Conservation (phyloP, 2,797 vertebrate species). For the Limnodromus scolopaceus region DNA sequence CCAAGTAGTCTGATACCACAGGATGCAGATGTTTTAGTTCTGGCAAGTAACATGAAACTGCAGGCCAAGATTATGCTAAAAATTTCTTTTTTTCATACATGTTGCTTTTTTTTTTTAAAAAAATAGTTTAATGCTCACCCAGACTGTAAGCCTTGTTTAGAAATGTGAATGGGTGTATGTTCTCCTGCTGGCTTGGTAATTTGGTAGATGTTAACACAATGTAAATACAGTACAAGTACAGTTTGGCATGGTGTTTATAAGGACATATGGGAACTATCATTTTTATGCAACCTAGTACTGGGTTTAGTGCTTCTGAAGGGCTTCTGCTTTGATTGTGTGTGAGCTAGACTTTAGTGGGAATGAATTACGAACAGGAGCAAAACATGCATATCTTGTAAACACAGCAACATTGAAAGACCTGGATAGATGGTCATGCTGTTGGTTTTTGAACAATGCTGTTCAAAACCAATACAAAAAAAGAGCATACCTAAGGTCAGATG, state of each 20-base stretch:
- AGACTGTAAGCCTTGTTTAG: slow-evolving; percentile 30
- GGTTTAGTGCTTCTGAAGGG: slow-evolving; percentile 49
- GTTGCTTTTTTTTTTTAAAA: neutral
- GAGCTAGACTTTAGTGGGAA: slow-evolving; percentile 40
- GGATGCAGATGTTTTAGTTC: slow-evolving; percentile 69
- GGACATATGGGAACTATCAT: slow-evolving; percentile 51
- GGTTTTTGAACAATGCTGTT: neutral
- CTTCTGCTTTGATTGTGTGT: slow-evolving; percentile 56
- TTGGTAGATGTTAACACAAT: slow-evolving; percentile 61
- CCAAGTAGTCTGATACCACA: slow-evolving; percentile 36
- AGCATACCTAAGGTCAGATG: slow-evolving; percentile 31
- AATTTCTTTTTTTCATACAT: neutral
- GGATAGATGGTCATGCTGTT: neutral
- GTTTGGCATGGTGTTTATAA: slow-evolving; percentile 49
- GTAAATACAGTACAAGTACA: slow-evolving; percentile 64
- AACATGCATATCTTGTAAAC: slow-evolving; percentile 56
- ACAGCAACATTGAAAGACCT: slow-evolving; percentile 21
- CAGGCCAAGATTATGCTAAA: slow-evolving; percentile 36
- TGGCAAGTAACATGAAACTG: slow-evolving; percentile 50
- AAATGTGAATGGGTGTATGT: slow-evolving; percentile 49
- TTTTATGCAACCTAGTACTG: slow-evolving; percentile 41
- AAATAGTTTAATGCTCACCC: neutral
- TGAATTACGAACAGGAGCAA: slow-evolving; percentile 52
- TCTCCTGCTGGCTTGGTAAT: slow-evolving; percentile 54
- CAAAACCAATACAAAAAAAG: slow-evolving; percentile 23